These are phyloP conservation scores for Desmophyllum pertusum DNA, from an alignment of 92 coral and sea anemone genomes.

Conservation along the genomic window DNA sequence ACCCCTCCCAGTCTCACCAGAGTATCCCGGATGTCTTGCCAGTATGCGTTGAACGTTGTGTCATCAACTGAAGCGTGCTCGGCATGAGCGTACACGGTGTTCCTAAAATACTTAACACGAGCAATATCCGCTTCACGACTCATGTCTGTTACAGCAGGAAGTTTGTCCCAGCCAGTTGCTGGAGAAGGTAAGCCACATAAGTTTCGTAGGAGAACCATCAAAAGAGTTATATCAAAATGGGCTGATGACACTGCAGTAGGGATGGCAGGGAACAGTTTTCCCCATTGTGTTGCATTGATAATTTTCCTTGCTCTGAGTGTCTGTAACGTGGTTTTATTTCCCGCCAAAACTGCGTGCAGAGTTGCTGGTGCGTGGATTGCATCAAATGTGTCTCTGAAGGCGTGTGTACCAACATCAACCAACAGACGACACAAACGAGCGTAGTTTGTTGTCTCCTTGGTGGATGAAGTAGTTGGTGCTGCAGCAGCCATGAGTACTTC, in stretches of 20 bases:
- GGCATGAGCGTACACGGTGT: conserved; percentile 37
- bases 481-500: not conserved
- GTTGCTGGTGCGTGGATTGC: not conserved
- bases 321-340: not conserved
- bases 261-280: conserved; percentile 9
- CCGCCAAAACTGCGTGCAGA: conserved; percentile 14
- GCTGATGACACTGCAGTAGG: conserved; percentile 16
- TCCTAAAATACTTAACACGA: conserved; percentile 50
- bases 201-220: conserved; percentile 5
- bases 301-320: not conserved
- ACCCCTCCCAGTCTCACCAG: conserved; percentile 37
- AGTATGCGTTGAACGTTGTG: conserved; percentile 25
- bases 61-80: conserved; percentile 42
- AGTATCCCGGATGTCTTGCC: conserved; percentile 50
- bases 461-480: not conserved
- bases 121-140: conserved; percentile 51
- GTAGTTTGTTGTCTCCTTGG: not conserved
- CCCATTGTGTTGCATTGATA: conserved; percentile 28
- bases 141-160: conserved; percentile 34
- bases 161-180: conserved; percentile 51
- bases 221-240: conserved; percentile 9
- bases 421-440: conserved; percentile 10
- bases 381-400: conserved; percentile 4
- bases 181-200: conserved; percentile 26
- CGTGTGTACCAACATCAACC: conserved; percentile 10